Percentiles rank a stretch among this genome's conserved stretches.
Evolutionary conservation across 37 sponge, comb jelly and placozoan species (phyloP).

Genomic region (Amphimedon queenslandica): DNA sequence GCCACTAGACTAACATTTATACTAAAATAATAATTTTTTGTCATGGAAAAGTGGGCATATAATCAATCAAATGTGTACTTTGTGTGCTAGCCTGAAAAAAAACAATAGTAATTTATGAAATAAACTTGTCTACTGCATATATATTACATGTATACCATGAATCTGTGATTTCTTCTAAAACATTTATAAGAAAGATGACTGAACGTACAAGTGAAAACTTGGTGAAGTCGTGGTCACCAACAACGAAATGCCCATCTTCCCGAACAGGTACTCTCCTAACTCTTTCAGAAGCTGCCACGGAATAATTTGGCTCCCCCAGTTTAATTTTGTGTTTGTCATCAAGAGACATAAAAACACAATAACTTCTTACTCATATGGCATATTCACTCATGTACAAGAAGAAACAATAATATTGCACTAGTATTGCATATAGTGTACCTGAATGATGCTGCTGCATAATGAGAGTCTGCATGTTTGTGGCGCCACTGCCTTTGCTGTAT

Average conservation of each 20-base stretch:
- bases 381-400: conserved; percentile 20
- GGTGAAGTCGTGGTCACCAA: conserved; percentile 20
- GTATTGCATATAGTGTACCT: too few species aligned
- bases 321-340: too few species aligned
- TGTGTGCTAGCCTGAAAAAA: too few species aligned
- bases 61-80: too few species aligned
- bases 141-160: conserved; percentile 3
- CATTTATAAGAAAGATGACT: conserved; percentile 3
- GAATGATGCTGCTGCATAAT: conserved; percentile 43
- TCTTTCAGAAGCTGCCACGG: conserved; percentile 15
- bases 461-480: conserved; percentile 21
- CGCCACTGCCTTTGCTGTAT: neutral
- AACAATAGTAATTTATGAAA: too few species aligned
- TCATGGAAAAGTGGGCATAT: too few species aligned
- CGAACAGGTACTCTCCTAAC: neutral
- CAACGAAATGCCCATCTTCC: neutral
- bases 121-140: too few species aligned
- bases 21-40: too few species aligned
- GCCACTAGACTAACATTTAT: too few species aligned
- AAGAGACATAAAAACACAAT: too few species aligned
- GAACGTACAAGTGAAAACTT: neutral
- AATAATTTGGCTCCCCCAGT: conserved; percentile 14
- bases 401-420: conserved; percentile 9
- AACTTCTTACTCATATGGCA: neutral
- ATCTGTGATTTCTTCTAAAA: conserved; percentile 1